These are phyloP conservation scores for Vidua chalybeata DNA, from an alignment of 2,113 vertebrate genomes.

Conservation along the genomic window DNA sequence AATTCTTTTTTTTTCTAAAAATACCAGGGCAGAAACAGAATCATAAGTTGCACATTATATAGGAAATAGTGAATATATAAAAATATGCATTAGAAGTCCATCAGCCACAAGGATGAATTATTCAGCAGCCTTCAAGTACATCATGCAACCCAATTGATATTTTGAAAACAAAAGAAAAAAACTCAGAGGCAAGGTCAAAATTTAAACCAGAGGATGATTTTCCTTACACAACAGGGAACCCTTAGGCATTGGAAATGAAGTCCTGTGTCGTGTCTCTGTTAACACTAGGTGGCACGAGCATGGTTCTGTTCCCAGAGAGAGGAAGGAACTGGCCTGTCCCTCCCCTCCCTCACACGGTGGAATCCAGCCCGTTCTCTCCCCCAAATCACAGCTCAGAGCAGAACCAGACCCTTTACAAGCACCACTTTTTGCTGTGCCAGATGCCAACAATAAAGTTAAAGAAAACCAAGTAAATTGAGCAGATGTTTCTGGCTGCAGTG, in stretches of 20 bases:
- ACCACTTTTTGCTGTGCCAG: neutral
- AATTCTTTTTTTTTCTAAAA: neutral
- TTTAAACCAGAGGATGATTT: neutral
- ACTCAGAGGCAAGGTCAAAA: neutral
- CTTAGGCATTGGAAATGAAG: neutral
- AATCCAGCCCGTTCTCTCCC: neutral
- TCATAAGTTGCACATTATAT: neutral
- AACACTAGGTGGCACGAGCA: slow-evolving; percentile 38
- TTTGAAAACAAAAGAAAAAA: neutral
- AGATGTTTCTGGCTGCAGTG: neutral
- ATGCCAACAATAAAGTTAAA: neutral
- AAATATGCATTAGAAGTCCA: neutral
- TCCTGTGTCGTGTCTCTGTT: neutral
- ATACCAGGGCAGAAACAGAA: neutral
- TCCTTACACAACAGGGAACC: neutral
- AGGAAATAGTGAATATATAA: neutral
- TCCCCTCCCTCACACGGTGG: neutral
- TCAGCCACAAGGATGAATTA: neutral
- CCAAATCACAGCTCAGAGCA: neutral
- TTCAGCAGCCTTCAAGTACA: neutral
- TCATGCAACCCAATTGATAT: neutral
- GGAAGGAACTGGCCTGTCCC: neutral
- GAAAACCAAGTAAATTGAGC: neutral
- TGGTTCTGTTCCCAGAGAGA: neutral
- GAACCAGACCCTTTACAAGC: neutral